A percentile compares a stretch with the other conserved stretches of the same genome.
These are phyloP conservation scores for Todiramphus chloris DNA, from an alignment of 2,113 vertebrate genomes.

Conservation along the genomic window DNA sequence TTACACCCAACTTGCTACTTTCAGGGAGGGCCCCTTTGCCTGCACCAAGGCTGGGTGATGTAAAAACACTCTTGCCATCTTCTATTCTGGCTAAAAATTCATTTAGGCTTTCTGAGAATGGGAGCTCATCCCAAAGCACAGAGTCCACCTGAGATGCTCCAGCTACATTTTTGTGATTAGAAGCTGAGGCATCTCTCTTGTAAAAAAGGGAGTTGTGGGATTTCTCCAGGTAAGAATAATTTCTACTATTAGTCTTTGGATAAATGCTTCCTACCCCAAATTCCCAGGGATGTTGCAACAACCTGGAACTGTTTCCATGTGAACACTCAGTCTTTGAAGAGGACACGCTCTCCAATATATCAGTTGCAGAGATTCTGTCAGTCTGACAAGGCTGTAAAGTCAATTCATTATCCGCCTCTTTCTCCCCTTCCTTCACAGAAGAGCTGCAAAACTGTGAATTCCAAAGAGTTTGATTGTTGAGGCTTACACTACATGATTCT, in stretches of 20 bases:
- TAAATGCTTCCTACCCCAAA: background rate
- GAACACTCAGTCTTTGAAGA: background rate
- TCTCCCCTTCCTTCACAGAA: background rate
- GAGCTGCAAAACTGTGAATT: constrained; percentile 1
- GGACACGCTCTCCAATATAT: background rate
- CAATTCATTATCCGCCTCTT: background rate
- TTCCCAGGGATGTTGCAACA: background rate
- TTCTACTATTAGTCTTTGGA: background rate
- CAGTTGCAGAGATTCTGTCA: background rate
- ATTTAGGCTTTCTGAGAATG: constrained; percentile 78
- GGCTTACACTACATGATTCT: background rate
- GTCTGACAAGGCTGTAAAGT: background rate
- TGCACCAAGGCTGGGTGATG: background rate
- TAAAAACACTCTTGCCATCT: background rate
- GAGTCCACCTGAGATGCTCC: background rate
- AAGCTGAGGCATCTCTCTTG: background rate
- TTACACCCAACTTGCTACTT: background rate
- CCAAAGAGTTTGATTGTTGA: background rate
- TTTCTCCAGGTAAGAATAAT: background rate
- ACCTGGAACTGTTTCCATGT: background rate
- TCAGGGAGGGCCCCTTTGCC: background rate
- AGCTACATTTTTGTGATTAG: background rate
- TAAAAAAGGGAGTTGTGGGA: background rate
- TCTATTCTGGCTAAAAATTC: constrained; percentile 75
- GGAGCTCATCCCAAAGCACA: constrained; percentile 74